These are phyloP conservation scores for Diaperis boleti DNA, from an alignment of 2,888 invertebrate genomes.

Conservation along the genomic window DNA sequence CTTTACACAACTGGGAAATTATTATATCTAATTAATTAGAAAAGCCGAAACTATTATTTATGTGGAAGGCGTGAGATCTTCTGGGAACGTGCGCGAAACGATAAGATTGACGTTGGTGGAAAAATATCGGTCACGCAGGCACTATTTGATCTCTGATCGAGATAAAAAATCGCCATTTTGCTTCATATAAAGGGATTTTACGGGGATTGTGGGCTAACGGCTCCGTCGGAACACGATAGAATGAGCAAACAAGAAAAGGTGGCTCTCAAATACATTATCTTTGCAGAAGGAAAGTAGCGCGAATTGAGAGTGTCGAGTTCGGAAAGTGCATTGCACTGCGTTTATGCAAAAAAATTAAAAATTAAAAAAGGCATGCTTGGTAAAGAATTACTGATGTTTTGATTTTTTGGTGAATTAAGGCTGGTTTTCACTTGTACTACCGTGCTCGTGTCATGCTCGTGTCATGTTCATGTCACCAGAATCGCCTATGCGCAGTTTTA, in stretches of 20 bases:
- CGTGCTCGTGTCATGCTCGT: no score
- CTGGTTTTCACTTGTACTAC: no score
- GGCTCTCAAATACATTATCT: slow-evolving; percentile 15
- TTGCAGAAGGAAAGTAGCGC: background rate
- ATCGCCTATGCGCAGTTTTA: no score
- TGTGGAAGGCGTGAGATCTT: slow-evolving; percentile 1
- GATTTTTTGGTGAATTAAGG: no score
- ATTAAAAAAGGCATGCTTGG: no score
- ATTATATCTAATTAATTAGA: slow-evolving; percentile 56
- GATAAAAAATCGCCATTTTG: slow-evolving; percentile 19
- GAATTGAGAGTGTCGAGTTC: background rate
- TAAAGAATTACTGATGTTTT: no score
- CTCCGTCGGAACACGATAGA: slow-evolving; percentile 2
- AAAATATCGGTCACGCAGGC: slow-evolving; percentile 6
- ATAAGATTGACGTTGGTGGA: slow-evolving; percentile 4
- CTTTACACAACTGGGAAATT: slow-evolving; percentile 54
- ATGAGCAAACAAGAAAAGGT: slow-evolving; percentile 16
- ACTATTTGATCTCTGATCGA: slow-evolving; percentile 6
- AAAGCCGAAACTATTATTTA: slow-evolving; percentile 39
- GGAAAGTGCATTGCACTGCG: background rate
- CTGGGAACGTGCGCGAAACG: background rate
- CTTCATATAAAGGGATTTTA: slow-evolving; percentile 23
- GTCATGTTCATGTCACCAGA: no score
- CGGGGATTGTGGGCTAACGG: slow-evolving; percentile 11
- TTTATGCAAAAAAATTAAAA: background rate